Evolutionary conservation across 2,888 invertebrate genomes (phyloP), one percentile per base, ranked within the genome.

Genomic region (Agriopis marginaria): DNA sequence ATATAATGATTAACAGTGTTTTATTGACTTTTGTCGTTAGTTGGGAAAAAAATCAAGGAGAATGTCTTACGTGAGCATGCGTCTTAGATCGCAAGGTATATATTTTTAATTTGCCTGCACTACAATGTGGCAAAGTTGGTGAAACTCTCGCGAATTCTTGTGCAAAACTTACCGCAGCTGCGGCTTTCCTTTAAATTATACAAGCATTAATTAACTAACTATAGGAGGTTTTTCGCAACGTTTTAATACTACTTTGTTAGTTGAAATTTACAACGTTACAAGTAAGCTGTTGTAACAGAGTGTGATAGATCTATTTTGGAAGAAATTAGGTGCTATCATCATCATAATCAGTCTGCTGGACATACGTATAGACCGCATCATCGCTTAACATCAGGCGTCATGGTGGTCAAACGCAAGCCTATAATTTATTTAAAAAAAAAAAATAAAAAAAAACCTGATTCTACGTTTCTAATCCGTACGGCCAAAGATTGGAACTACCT

Each of bases 111-210:
- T 72, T 23, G 23, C 66, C 47, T 56, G 32, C 53, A 67, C 58
- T 63, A 60, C 61, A 53, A 14, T 55, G 53, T 59, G 53, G 60
- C 47, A 45, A 44, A 47, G 45, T 56, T 67, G 12, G 32, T 39
- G 44, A 14, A 68, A 63, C 59, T 73, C 72, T 40, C 53, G 60
- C 53, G 59, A 66, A 68, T 73, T 70, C 66, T 73, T 70, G 67
- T 72, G 71, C 66, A 68, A 66, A 68, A 65, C 61, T 63, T 60
- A 53, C 56, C 70, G 58, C 73, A 66, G 71, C 68, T 68, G 73
- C 58, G 72, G 67, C 56, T 67, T 63, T 62, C 60, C 61, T 59
- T 70, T 67, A 72, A 68, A 75, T 70, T 69, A 72, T 72, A 71
- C 62, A 39, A 55, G 55, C 68, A 47, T 68, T 72, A 73, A 72